A percentile compares a stretch with the other conserved stretches of the same genome.
Evolutionary conservation across 2,797 vertebrate species (phyloP).

Genomic region (Notolabrus celidotus): DNA sequence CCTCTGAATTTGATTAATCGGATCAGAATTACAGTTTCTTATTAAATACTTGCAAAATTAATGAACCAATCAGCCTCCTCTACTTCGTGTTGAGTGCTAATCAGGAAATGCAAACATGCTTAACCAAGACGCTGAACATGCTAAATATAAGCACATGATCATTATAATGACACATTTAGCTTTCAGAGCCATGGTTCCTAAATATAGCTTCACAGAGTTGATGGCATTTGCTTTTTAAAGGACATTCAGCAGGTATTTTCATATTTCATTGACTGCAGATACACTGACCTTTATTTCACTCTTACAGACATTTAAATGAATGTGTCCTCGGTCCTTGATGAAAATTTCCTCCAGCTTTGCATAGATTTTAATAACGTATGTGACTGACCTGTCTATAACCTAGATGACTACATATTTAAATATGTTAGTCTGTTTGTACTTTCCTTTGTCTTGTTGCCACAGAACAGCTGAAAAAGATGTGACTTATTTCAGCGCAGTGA

Average conservation of each 20-base stretch:
- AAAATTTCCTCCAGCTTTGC: conserved; percentile 3
- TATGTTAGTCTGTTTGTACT: conserved; percentile 27
- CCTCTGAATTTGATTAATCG: background rate
- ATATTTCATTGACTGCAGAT: background rate
- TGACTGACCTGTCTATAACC: background rate
- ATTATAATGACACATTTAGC: too few relatives aligned
- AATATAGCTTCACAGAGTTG: too few relatives aligned
- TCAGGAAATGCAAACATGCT: too few relatives aligned
- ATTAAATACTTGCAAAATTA: background rate
- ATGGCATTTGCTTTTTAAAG: background rate
- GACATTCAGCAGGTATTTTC: background rate
- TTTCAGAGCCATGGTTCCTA: too few relatives aligned
- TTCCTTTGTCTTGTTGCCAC: conserved; percentile 20
- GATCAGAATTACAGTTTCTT: too few relatives aligned
- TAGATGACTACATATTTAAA: conserved; percentile 29
- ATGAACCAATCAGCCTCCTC: background rate
- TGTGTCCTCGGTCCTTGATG: background rate
- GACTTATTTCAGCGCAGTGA: background rate
- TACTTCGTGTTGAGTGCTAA: background rate
- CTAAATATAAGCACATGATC: too few relatives aligned
- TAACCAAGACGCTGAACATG: too few relatives aligned
- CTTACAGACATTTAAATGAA: conserved; percentile 23
- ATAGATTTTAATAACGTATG: conserved; percentile 22
- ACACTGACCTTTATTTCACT: conserved; percentile 3
- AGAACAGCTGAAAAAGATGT: conserved; percentile 11